Evolutionary conservation across 2,797 vertebrate species (phyloP), one percentile per base, ranked within the genome.

Genomic region (Peromyscus nudipes): DNA sequence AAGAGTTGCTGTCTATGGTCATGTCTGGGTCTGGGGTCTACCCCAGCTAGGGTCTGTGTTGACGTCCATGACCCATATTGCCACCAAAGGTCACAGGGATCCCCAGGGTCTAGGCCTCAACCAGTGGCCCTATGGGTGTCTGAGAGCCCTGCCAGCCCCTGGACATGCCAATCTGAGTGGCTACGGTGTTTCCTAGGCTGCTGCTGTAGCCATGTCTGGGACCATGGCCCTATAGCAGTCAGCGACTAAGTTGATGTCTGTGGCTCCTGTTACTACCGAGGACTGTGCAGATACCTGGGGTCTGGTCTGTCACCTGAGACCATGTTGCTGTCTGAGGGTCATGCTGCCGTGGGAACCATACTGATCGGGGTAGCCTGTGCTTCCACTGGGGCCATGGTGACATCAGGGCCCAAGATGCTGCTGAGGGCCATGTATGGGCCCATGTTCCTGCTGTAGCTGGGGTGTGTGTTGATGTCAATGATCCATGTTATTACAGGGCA

Each of bases 1-100:
- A 17, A 2, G 2, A 17, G 7, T 7, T 69, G 0, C 34, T 69
- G 67, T 6, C 34, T 37, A n/a, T 3, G 67, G 34, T 1, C 13
- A 34, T 67, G 29, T 67, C 64, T 67, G 65, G 12, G 13, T 34
- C 65, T 16, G 11, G 16, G 5, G 65, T 67, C 31, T 17, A 34
- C 31, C 34, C 19, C 16, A 69, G 67, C 34, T n/a, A 37, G 34
- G 34, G 34, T n/a, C 34, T 69, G 34, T 69, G 67, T 69, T 69
- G 67, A n/a, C 67, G 21, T n/a, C 34, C 12, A 14, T 65, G 64
- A 65, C 12, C 64, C 67, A 69, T n/a, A n/a, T 37, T 69, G 67
- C 67, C 67, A 69, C 67, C 67, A 69, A 69, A 62, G 23, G 17
- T 1, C 29, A 31, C 64, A 34, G 7, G 23, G 31, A 67, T 34